A percentile compares a stretch with the other conserved stretches of the same genome.
Conservation (phyloP, 2,113 vertebrate genomes). For the Paramisgurnus dabryanus region DNA sequence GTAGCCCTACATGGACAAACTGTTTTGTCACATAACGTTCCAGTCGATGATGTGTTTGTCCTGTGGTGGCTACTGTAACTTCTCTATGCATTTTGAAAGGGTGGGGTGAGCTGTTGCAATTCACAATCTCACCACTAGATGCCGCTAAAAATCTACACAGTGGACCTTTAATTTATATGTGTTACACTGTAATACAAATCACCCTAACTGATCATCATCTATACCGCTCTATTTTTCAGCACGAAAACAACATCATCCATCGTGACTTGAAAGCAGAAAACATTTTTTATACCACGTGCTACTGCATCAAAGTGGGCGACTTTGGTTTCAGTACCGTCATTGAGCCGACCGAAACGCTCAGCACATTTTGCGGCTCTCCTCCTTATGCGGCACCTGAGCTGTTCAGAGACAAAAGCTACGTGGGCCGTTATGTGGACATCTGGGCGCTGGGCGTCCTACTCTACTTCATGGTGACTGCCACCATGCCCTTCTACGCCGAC, state of each 20-base stretch:
- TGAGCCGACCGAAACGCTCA: slow-evolving; percentile 64
- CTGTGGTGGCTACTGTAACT: no score
- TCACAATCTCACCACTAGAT: no score
- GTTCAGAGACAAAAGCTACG: slow-evolving; percentile 73
- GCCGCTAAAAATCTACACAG: no score
- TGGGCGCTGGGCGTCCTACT: slow-evolving; percentile 80
- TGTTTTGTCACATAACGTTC: no score
- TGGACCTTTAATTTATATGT: no score
- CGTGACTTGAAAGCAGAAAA: slow-evolving; percentile 80
- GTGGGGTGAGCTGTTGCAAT: no score
- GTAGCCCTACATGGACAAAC: no score
- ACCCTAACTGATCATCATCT: background rate
- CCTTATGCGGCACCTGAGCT: slow-evolving; percentile 78
- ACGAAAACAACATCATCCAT: slow-evolving; percentile 77
- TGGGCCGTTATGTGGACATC: slow-evolving; percentile 70
- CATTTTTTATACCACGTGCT: slow-evolving; percentile 75
- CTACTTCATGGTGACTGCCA: slow-evolving; percentile 75
- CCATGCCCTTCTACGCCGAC: slow-evolving; percentile 72
- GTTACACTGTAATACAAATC: background rate
- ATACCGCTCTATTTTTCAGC: slow-evolving; percentile 62
- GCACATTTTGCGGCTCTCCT: slow-evolving; percentile 76
- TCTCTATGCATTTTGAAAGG: no score
- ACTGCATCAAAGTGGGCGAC: slow-evolving; percentile 78
- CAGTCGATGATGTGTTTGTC: no score
- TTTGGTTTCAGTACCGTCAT: slow-evolving; percentile 75